phyloP scores from a whole-genome alignment of 2,113 vertebrate genomes.

The Urocolius indicus region DNA sequence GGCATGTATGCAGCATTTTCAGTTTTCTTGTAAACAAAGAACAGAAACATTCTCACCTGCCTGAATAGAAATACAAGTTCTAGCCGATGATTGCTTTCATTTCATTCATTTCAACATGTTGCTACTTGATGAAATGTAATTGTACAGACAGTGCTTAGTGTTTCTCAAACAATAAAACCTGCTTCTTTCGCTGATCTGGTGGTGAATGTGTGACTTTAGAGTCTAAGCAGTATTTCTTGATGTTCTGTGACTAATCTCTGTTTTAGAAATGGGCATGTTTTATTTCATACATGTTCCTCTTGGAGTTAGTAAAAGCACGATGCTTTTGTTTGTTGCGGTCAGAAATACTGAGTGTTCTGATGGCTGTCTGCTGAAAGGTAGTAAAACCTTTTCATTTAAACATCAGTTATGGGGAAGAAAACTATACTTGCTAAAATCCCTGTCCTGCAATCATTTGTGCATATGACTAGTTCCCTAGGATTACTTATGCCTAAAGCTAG shows the following conservation, averaged over 20 bases:
- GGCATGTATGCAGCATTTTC: accelerated
- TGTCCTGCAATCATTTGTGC: background rate
- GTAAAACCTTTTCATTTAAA: background rate
- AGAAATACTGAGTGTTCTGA: background rate
- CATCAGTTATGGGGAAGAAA: background rate
- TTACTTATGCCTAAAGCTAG: background rate
- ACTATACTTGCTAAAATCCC: background rate
- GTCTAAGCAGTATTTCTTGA: background rate
- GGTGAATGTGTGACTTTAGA: background rate
- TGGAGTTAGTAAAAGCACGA: accelerated
- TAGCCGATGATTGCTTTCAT: background rate
- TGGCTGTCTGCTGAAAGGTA: background rate
- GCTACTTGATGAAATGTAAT: background rate
- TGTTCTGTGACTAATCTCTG: background rate
- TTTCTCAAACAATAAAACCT: background rate
- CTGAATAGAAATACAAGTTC: background rate
- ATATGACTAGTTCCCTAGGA: background rate
- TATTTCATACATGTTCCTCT: background rate
- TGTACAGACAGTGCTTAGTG: background rate
- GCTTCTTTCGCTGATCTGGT: background rate
- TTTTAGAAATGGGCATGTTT: background rate
- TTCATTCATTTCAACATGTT: background rate
- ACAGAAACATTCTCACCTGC: background rate
- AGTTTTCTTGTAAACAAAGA: accelerated
- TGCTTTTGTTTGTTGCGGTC: background rate